Evolutionary conservation across 53 echinoderm and acorn worm genomes (phyloP), one percentile per base, ranked within the genome.

Genomic region (Astropecten irregularis): DNA sequence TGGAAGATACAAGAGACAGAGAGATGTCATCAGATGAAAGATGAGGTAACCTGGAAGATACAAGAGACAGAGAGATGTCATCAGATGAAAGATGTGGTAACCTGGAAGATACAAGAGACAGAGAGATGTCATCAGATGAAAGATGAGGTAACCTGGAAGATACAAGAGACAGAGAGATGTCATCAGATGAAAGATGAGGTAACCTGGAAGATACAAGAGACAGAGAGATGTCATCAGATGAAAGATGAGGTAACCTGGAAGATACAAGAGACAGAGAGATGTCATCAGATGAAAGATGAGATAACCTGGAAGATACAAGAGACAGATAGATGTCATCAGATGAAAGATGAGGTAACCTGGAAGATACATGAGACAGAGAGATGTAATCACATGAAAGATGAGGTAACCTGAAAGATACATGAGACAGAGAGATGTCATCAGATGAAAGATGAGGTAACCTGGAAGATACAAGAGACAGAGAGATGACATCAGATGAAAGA

Each of bases 381-480:
- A 90, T 15, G 94, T 89, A 29, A 92, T 83, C 54, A 97, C 71
- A 61, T 94, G 90, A 30, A 97, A 83, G 66, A 77, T 90, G 55
- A 97, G 87, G 48, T 88, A 92, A 54, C 90, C 97, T 97, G 47
- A 3, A 13, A 35, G 53, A 18, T 10, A 23, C 36, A 15, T 55
- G 54, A 33, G 34, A 42, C 42, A 83, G 55, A 92, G 49, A 49
- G 92, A 90, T 15, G 94, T 89, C 28, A 92, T 83, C 54, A 97
- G 77, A 61, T 94, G 90, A 30, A 97, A 83, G 66, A 77, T 90
- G 55, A 97, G 87, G 48, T 88, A 92, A 54, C 90, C 97, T 97
- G 47, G 2, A 13, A 35, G 53, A 18, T 10, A 23, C 36, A 15
- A 69, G 54, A 33, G 34, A 42, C 42, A 83, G 55, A 92, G 49